Conservation (phyloP, 2,888 invertebrate species). For the Drosophila paracracens region DNA sequence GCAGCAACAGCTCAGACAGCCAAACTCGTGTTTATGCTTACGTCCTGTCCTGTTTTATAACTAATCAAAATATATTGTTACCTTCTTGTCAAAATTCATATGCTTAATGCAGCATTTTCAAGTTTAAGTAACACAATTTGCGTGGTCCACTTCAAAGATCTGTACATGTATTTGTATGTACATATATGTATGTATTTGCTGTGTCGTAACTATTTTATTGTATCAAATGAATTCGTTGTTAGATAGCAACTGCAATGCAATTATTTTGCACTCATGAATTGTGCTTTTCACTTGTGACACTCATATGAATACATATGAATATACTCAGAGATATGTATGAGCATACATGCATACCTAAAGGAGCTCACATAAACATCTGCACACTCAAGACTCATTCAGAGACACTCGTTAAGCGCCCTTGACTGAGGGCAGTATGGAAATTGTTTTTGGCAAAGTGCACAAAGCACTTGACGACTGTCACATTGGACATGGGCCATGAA, state of each 20-base stretch:
- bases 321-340: conserved; percentile 5
- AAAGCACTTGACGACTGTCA: conserved; percentile 80
- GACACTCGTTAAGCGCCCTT: conserved; percentile 69
- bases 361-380: conserved; percentile 20
- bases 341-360: conserved; percentile 20
- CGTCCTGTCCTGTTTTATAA: neutral
- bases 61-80: neutral
- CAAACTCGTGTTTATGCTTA: conserved; percentile 3
- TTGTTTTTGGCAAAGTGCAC: conserved; percentile 80
- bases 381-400: conserved; percentile 51
- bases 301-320: conserved; percentile 33
- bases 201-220: neutral
- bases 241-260: conserved; percentile 42
- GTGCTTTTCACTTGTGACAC: conserved; percentile 65
- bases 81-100: neutral
- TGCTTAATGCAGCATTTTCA: neutral
- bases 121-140: neutral
- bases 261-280: conserved; percentile 52
- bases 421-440: conserved; percentile 61
- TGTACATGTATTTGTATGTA: neutral
- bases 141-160: neutral
- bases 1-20: conserved; percentile 11
- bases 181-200: neutral
- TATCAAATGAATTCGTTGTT: conserved; percentile 36
- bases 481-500: conserved; percentile 37